Conservation (phyloP, 1,140 invertebrate genomes). For the Ceratosolen solmsi region DNA sequence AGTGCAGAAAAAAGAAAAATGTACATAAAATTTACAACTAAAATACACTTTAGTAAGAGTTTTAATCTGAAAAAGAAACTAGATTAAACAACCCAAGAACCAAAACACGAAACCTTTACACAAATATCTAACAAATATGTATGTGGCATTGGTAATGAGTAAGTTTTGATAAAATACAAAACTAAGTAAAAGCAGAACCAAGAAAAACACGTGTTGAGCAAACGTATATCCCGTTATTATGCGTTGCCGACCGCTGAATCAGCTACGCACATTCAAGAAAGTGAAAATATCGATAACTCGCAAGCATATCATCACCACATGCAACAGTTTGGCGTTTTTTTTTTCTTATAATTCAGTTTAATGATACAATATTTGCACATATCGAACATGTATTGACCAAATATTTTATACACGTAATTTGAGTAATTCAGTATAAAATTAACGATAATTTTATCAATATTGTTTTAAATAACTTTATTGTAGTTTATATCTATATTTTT, state of each 20-base stretch:
- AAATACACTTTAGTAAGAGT: too few relatives aligned
- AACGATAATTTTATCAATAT: too few relatives aligned
- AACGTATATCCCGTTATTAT: neutral
- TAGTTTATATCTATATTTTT: too few relatives aligned
- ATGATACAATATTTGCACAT: neutral
- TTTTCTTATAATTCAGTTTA: neutral
- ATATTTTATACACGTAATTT: neutral
- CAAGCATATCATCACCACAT: neutral
- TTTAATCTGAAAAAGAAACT: too few relatives aligned
- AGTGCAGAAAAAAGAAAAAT: too few relatives aligned
- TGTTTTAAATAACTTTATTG: too few relatives aligned
- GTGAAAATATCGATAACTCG: neutral
- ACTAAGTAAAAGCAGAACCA: neutral
- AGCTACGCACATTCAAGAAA: neutral
- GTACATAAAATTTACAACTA: too few relatives aligned
- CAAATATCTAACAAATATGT: too few relatives aligned
- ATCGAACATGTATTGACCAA: neutral
- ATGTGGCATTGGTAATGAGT: neutral
- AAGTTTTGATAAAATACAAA: too few relatives aligned
- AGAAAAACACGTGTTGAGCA: constrained; percentile 1
- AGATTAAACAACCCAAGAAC: too few relatives aligned
- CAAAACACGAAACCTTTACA: too few relatives aligned
- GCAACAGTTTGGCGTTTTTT: neutral
- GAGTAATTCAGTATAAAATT: too few relatives aligned
- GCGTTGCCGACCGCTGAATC: neutral